Percentiles rank a stretch among this genome's conserved stretches.
phyloP scores from a whole-genome alignment of 2,797 vertebrate species.

The Rhinichthys osculus region DNA sequence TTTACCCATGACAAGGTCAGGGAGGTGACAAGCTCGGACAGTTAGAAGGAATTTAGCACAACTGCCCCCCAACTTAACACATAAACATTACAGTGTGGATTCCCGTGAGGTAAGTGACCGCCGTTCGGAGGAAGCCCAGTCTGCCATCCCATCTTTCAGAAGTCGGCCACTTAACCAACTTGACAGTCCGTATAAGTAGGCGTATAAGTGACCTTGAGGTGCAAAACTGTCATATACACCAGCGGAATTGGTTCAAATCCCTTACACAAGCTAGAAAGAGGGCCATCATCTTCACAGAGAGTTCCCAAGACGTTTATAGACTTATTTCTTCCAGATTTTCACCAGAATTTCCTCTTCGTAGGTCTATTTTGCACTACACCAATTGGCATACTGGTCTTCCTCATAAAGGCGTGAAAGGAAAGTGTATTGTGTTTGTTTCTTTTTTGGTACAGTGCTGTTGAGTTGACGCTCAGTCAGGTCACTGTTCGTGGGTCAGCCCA shows the following conservation, averaged over 20 bases:
- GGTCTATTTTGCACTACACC: slow-evolving; percentile 14
- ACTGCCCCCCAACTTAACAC: slow-evolving; percentile 51
- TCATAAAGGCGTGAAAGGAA: slow-evolving; percentile 59
- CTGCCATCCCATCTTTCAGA: slow-evolving; percentile 69
- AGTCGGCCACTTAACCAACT: background rate
- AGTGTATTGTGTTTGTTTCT: slow-evolving; percentile 67
- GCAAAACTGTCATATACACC: slow-evolving; percentile 24
- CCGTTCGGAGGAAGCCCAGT: slow-evolving; percentile 84
- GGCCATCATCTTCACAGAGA: slow-evolving; percentile 37
- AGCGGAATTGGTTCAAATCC: background rate
- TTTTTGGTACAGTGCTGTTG: slow-evolving; percentile 65
- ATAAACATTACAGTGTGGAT: slow-evolving; percentile 75
- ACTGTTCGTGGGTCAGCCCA: slow-evolving; percentile 72
- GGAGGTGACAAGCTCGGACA: slow-evolving; percentile 80
- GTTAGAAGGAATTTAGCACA: slow-evolving; percentile 68
- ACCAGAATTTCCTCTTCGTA: slow-evolving; percentile 24
- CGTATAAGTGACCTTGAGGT: slow-evolving; percentile 40
- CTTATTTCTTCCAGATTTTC: slow-evolving; percentile 13
- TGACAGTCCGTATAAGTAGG: background rate
- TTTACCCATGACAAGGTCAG: slow-evolving; percentile 75
- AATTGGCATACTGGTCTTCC: slow-evolving; percentile 76
- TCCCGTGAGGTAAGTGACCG: slow-evolving; percentile 91
- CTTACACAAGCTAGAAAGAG: background rate
- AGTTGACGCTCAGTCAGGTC: slow-evolving; percentile 72
- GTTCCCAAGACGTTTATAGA: slow-evolving; percentile 42